A percentile compares a stretch with the other conserved stretches of the same genome.
Evolutionary conservation across 2,888 invertebrate genomes (phyloP).

Genomic region (Baccha elongata): DNA sequence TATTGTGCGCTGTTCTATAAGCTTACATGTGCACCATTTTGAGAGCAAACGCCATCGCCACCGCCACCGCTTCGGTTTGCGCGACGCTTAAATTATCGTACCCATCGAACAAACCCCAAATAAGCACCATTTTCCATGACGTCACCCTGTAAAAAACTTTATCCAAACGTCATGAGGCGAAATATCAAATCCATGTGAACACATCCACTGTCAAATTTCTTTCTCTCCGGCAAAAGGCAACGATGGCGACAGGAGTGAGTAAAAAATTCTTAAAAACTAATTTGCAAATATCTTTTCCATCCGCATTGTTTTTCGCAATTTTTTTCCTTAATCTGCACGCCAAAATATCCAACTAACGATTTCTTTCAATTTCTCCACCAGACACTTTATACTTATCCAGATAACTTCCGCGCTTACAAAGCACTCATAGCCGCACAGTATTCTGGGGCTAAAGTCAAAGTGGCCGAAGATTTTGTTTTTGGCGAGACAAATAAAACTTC

Average conservation of each 20-base stretch:
- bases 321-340: not conserved
- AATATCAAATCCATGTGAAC: conserved; percentile 52
- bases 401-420: conserved; percentile 99
- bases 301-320: conserved; percentile 55
- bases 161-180: conserved; percentile 58
- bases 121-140: conserved; percentile 24
- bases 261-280: conserved; percentile 74
- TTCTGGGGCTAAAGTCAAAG: conserved; percentile 93
- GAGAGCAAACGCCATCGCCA: too few species aligned
- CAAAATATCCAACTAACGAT: conserved; percentile 52
- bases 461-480: conserved; percentile 93
- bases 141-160: conserved; percentile 11
- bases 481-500: conserved; percentile 96
- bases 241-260: conserved; percentile 90
- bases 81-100: too few species aligned
- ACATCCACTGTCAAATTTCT: conserved; percentile 76
- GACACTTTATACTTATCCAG: conserved; percentile 98
- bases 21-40: too few species aligned
- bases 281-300: conserved; percentile 78
- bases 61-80: too few species aligned
- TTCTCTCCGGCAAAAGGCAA: conserved; percentile 83
- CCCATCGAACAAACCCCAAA: conserved; percentile 6
- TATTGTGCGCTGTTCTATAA: too few species aligned
- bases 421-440: conserved; percentile 98
- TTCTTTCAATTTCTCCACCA: conserved; percentile 72